phyloP scores from a whole-genome alignment of 2,113 vertebrate species.

The Delphinapterus leucas region DNA sequence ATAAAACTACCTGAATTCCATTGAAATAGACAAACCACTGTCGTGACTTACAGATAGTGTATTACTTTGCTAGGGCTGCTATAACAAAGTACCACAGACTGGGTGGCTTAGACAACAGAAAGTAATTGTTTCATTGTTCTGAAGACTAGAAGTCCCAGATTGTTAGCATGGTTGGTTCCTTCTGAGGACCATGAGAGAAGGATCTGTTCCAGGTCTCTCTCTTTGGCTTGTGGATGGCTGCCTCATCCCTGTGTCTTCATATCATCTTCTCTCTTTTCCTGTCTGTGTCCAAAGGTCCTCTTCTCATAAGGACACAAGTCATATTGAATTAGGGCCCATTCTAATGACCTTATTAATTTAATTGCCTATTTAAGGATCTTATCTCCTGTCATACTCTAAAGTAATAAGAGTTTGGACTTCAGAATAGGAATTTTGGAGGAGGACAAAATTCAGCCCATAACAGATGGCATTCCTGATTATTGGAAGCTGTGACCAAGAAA shows the following conservation, averaged over 20 bases:
- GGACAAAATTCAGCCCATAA: not conserved
- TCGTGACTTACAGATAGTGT: accelerated
- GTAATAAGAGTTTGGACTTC: accelerated
- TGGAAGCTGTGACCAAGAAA: not conserved
- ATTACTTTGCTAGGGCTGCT: not conserved
- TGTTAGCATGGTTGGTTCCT: not conserved
- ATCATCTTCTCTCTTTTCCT: not conserved
- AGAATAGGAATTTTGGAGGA: not conserved
- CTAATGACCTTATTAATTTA: not conserved
- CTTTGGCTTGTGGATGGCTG: accelerated
- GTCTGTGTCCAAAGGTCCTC: not conserved
- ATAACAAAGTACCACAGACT: not conserved
- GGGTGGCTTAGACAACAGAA: not conserved
- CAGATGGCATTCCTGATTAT: not conserved
- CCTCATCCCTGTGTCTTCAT: not conserved
- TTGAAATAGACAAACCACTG: not conserved
- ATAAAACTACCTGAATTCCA: not conserved
- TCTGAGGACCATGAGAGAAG: not conserved
- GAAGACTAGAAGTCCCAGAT: not conserved
- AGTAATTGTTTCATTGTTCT: not conserved
- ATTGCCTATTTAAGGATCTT: not conserved
- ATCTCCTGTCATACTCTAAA: not conserved
- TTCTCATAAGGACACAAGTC: not conserved
- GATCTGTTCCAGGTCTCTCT: accelerated
- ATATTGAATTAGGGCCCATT: not conserved